phyloP scores from a whole-genome alignment of 2,113 vertebrate genomes.

The Falco punctatus region DNA sequence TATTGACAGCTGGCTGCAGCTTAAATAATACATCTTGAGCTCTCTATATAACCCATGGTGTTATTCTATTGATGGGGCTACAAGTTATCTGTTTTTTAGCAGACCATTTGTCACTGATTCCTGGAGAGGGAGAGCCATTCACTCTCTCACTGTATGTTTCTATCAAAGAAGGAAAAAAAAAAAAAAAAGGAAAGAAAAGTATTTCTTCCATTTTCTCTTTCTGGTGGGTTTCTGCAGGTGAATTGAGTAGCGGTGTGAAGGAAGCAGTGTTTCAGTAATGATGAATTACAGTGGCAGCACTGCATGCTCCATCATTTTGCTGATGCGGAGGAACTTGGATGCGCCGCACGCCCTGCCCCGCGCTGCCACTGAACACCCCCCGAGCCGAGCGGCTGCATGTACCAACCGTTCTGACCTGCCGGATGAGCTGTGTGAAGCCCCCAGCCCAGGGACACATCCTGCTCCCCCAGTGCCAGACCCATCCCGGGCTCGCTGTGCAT shows the following conservation, averaged over 20 bases:
- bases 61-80: constrained; percentile 4
- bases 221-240: not conserved
- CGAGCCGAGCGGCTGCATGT: fast-evolving
- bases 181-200: not conserved
- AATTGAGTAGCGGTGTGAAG: not conserved
- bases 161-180: not conserved
- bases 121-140: not conserved
- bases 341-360: not conserved
- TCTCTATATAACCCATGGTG: not conserved
- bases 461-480: not conserved
- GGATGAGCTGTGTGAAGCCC: not conserved
- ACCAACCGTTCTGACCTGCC: not conserved
- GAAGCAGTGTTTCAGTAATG: not conserved
- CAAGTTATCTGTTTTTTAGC: constrained; percentile 41
- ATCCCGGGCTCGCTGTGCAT: fast-evolving
- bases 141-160: not conserved
- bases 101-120: constrained; percentile 35
- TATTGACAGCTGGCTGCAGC: constrained; percentile 14
- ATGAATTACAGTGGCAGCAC: fast-evolving
- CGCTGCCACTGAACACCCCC: not conserved
- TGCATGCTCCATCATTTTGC: not conserved
- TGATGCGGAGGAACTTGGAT: not conserved
- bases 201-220: not conserved
- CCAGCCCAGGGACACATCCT: not conserved
- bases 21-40: constrained; percentile 43